A percentile compares a stretch with the other conserved stretches of the same genome.
phyloP scores from a whole-genome alignment of 2,888 invertebrate species.

The Lysandra coridon region DNA sequence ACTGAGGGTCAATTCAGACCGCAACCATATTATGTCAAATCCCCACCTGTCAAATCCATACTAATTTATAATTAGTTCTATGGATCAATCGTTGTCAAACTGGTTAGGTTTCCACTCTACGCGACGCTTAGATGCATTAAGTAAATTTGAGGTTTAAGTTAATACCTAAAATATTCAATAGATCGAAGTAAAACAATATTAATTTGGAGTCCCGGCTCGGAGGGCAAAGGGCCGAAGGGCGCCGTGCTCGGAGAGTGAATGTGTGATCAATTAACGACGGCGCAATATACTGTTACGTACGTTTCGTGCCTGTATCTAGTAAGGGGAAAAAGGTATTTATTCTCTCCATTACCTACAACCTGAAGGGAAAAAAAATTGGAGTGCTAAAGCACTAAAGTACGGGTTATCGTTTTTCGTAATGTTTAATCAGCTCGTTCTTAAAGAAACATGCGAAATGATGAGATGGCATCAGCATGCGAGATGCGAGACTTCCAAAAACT shows the following conservation, averaged over 20 bases:
- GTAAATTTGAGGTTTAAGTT: too few relatives aligned
- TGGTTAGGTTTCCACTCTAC: too few relatives aligned
- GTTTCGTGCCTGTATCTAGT: slow-evolving; percentile 14
- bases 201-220: neutral
- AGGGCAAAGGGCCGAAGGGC: neutral
- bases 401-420: neutral
- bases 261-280: slow-evolving; percentile 26
- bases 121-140: too few relatives aligned
- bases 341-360: neutral
- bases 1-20: too few relatives aligned
- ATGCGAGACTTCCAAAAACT: neutral
- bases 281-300: slow-evolving; percentile 7
- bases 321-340: neutral
- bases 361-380: neutral
- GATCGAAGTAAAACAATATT: neutral
- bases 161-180: neutral
- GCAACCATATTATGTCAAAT: too few relatives aligned
- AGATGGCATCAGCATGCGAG: neutral
- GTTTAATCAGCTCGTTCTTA: neutral
- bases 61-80: too few relatives aligned
- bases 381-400: too few relatives aligned
- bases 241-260: neutral
- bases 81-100: too few relatives aligned
- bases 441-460: neutral
- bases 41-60: too few relatives aligned